Evolutionary conservation across 1,140 invertebrate species (phyloP).

Genomic region (Drosophila yakuba): DNA sequence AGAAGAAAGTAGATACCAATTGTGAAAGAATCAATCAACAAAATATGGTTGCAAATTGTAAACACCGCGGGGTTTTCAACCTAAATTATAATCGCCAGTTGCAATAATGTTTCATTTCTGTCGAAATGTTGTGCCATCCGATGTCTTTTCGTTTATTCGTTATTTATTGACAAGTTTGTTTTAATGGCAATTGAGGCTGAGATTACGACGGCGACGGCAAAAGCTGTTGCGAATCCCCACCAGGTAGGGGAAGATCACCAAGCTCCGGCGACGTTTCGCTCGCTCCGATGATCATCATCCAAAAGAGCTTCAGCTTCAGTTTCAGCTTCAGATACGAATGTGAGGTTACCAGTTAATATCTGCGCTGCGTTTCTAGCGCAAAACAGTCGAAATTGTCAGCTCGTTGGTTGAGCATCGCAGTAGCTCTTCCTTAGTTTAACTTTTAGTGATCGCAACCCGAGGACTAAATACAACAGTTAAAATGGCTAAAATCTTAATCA

Average conservation of each 20-base stretch:
- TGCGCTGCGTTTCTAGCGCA: conserved; percentile 71
- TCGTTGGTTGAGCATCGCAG: conserved; percentile 73
- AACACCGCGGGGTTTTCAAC: too few relatives aligned
- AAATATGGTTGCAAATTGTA: too few relatives aligned
- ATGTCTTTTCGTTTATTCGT: conserved; percentile 49
- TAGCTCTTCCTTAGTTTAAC: conserved; percentile 32
- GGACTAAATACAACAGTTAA: conserved; percentile 36
- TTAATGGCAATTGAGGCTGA: conserved; percentile 61
- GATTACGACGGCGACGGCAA: conserved; percentile 26
- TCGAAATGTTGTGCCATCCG: conserved; percentile 48
- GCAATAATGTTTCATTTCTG: conserved; percentile 10
- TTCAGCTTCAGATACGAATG: conserved; percentile 8
- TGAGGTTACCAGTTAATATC: conserved; percentile 69
- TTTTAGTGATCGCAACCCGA: conserved; percentile 34
- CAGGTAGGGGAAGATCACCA: conserved; percentile 64
- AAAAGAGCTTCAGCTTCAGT: conserved; percentile 7
- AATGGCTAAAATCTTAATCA: conserved; percentile 77
- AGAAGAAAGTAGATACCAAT: too few relatives aligned
- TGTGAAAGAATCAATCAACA: too few relatives aligned
- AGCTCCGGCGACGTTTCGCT: conserved; percentile 38
- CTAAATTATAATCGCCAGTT: too few relatives aligned
- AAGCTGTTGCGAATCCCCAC: conserved; percentile 52
- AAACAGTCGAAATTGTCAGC: conserved; percentile 80
- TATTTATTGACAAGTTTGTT: conserved; percentile 77
- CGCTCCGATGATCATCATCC: conserved; percentile 24